These are phyloP conservation scores for Catharus bicknelli DNA, from an alignment of 2,113 vertebrate genomes.

Conservation along the genomic window DNA sequence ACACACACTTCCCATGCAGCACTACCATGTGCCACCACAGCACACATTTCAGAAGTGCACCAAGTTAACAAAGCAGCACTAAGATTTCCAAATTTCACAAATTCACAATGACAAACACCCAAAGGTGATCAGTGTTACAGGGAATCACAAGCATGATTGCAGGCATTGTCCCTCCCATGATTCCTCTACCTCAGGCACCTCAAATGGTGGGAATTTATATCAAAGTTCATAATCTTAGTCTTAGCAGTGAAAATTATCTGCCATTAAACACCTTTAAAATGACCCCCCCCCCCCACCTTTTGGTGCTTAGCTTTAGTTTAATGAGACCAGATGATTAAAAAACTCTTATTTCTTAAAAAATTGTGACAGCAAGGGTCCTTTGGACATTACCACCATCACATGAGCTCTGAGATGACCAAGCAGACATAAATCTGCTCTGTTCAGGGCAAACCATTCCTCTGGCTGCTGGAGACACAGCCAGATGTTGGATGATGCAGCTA, in stretches of 20 bases:
- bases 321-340: not conserved
- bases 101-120: not conserved
- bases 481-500: not conserved
- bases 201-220: not conserved
- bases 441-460: not conserved
- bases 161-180: not conserved
- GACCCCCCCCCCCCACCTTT: rapidly evolving
- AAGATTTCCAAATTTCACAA: not conserved
- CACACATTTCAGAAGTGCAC: not conserved
- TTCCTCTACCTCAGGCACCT: not conserved
- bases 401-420: not conserved
- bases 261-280: not conserved
- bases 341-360: not conserved
- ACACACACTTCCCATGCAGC: not conserved
- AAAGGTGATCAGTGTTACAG: not conserved
- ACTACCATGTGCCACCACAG: not conserved
- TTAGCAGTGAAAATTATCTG: not conserved
- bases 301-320: not conserved
- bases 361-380: not conserved
- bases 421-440: not conserved
- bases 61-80: not conserved
- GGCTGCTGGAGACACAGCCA: not conserved
- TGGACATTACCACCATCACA: not conserved
- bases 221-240: not conserved
- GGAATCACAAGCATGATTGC: not conserved